Conservation (phyloP, 2,797 vertebrate species). For the Neoniphon sammara region DNA sequence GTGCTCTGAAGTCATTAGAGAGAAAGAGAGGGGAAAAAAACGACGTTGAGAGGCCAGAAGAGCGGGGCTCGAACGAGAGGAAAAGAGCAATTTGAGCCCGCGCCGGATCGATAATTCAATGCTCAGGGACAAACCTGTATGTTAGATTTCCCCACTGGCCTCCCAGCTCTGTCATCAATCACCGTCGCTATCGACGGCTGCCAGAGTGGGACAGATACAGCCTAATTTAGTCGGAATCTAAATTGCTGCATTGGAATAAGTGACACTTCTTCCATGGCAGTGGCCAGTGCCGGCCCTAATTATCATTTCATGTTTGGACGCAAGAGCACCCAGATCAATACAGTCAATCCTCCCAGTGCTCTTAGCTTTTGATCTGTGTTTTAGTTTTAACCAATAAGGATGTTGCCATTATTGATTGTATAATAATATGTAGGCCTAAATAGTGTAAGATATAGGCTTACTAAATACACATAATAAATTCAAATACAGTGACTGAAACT, state of each 20-base stretch:
- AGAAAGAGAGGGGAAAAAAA: not conserved
- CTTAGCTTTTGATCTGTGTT: not conserved
- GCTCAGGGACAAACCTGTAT: constrained; percentile 26
- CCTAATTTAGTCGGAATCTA: constrained; percentile 9
- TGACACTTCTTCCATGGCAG: not conserved
- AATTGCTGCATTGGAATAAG: constrained; percentile 10
- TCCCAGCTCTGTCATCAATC: constrained; percentile 38
- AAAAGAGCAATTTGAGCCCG: constrained; percentile 12
- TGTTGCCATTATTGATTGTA: constrained; percentile 18
- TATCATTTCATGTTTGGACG: too few species aligned
- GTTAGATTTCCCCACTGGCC: constrained; percentile 59
- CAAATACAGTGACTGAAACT: not conserved
- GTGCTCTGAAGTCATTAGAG: not conserved
- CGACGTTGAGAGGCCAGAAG: not conserved
- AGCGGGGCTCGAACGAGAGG: constrained; percentile 1
- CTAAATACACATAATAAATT: constrained; percentile 2
- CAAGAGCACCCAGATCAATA: constrained; percentile 21
- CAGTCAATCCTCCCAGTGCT: not conserved
- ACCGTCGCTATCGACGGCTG: constrained; percentile 39
- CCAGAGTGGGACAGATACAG: not conserved
- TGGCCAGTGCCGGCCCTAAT: too few species aligned
- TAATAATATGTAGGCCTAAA: not conserved
- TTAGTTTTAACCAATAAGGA: constrained; percentile 1
- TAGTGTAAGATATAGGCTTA: not conserved
- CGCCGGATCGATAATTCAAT: constrained; percentile 52